These are phyloP conservation scores for Halcyon badia DNA, from an alignment of 2,797 vertebrate genomes.

Conservation along the genomic window DNA sequence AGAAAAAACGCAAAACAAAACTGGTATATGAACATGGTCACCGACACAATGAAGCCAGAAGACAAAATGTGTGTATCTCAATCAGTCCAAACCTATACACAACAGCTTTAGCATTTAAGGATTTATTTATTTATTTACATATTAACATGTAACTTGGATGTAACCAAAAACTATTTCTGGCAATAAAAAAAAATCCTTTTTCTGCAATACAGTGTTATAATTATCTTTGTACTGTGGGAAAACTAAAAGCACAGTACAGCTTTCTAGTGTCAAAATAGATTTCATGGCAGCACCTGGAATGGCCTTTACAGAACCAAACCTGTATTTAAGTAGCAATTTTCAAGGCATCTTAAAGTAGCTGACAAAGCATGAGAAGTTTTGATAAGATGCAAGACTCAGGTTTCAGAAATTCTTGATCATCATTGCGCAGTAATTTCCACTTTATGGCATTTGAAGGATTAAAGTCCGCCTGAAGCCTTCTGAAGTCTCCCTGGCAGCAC, in stretches of 20 bases:
- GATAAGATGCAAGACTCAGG: background rate
- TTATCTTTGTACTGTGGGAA: constrained; percentile 24
- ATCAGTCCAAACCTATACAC: constrained; percentile 27
- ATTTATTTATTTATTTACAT: background rate
- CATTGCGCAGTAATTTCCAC: background rate
- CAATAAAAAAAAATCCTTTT: background rate
- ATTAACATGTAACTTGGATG: constrained; percentile 23
- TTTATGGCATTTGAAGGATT: background rate
- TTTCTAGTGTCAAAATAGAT: constrained; percentile 47
- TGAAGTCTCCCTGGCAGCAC: background rate
- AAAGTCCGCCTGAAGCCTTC: background rate
- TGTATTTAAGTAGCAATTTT: background rate
- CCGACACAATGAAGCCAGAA: constrained; percentile 9
- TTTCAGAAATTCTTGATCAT: background rate
- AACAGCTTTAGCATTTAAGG: constrained; percentile 24
- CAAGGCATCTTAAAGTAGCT: background rate
- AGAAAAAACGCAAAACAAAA: constrained; percentile 12
- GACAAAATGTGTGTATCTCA: constrained; percentile 30
- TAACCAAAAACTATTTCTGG: constrained; percentile 27
- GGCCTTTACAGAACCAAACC: background rate
- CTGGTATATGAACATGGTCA: background rate
- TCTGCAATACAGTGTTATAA: constrained; percentile 45
- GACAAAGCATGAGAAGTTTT: background rate
- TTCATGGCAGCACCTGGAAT: constrained; percentile 10
- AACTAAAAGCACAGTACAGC: constrained; percentile 19